Percentiles rank a stretch among this genome's conserved stretches.
Evolutionary conservation across 2,113 vertebrate species (phyloP).

Genomic region (Gallinago jamesoni): DNA sequence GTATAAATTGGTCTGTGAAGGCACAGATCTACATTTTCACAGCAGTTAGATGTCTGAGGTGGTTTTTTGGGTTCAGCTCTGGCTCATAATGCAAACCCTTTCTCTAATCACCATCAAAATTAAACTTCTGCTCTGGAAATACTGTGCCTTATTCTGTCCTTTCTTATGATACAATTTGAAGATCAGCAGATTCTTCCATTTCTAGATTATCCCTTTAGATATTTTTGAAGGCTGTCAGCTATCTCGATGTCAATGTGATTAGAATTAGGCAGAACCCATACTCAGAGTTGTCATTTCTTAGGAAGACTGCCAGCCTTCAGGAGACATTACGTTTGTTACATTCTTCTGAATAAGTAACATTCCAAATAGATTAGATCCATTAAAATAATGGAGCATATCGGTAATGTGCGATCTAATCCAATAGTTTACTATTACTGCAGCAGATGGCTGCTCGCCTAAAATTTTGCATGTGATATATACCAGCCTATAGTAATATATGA

Average conservation of each 20-base stretch:
- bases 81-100: background rate
- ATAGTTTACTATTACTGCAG: slow-evolving; percentile 6
- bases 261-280: background rate
- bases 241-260: background rate
- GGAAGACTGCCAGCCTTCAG: slow-evolving; percentile 37
- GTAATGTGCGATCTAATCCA: slow-evolving; percentile 43
- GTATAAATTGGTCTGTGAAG: background rate
- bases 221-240: slow-evolving; percentile 26
- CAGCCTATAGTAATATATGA: background rate
- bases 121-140: background rate
- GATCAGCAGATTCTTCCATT: slow-evolving; percentile 4
- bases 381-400: slow-evolving; percentile 60
- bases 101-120: background rate
- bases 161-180: background rate
- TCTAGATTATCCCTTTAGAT: background rate
- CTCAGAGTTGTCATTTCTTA: background rate
- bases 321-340: slow-evolving; percentile 37
- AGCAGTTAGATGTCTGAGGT: background rate
- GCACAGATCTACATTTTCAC: background rate
- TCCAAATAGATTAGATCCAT: slow-evolving; percentile 61
- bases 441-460: slow-evolving; percentile 51
- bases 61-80: background rate
- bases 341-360: slow-evolving; percentile 35
- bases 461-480: background rate
- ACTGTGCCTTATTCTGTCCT: background rate